phyloP scores from a whole-genome alignment of 2,888 invertebrate genomes.

The Acrocera orbiculus region DNA sequence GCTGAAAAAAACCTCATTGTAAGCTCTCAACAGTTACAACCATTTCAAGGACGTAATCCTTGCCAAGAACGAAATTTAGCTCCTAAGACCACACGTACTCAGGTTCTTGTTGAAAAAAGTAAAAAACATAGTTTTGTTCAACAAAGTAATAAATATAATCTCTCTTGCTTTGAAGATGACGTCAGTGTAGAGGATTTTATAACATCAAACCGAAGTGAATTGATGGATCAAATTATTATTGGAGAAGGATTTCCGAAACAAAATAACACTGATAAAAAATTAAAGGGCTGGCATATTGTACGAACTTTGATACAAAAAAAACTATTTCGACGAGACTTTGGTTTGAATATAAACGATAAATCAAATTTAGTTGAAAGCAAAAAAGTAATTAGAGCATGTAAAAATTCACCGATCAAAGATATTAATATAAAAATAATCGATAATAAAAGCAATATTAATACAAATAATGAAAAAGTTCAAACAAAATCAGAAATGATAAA shows the following conservation, averaged over 20 bases:
- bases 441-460: constrained; percentile 11
- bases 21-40: constrained; percentile 42
- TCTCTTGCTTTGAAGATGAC: constrained; percentile 28
- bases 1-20: constrained; percentile 28
- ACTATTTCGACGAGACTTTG: constrained; percentile 27
- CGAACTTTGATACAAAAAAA: constrained; percentile 29
- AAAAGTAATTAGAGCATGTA: constrained; percentile 6
- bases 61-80: constrained; percentile 60
- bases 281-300: constrained; percentile 30
- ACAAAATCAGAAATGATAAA: constrained; percentile 10
- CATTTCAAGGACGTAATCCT: constrained; percentile 70
- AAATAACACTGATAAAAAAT: constrained; percentile 28
- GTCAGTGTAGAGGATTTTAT: constrained; percentile 29
- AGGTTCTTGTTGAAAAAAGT: constrained; percentile 26
- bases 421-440: constrained; percentile 17
- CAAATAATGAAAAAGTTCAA: constrained; percentile 11
- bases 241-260: constrained; percentile 31
- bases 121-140: constrained; percentile 29
- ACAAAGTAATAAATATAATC: constrained; percentile 23
- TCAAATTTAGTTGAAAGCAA: constrained; percentile 26
- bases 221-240: constrained; percentile 18
- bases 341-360: too few species aligned
- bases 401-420: constrained; percentile 15
- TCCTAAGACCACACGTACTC: constrained; percentile 18
- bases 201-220: constrained; percentile 17